phyloP scores from a whole-genome alignment of 2,797 vertebrate species.

The Xerus rutilus region DNA sequence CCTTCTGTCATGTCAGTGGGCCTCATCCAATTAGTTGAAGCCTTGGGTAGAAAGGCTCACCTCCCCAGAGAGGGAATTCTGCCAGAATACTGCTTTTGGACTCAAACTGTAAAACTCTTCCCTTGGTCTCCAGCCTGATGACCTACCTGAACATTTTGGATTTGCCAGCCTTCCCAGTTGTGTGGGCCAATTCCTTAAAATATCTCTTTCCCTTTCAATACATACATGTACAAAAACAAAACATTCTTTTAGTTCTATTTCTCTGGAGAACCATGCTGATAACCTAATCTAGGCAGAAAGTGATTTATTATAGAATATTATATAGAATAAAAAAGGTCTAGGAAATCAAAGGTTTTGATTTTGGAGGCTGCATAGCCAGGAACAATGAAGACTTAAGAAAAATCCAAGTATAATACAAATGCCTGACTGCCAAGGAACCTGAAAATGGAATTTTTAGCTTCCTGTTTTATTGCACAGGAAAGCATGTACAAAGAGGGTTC shows the following conservation, averaged over 20 bases:
- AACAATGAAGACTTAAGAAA: neutral
- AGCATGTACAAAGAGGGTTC: neutral
- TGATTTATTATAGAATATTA: neutral
- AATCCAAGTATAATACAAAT: neutral
- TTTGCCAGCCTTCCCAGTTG: neutral
- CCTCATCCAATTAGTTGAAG: neutral
- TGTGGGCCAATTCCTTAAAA: no score
- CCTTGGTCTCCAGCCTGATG: neutral
- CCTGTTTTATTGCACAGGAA: neutral
- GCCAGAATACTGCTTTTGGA: neutral
- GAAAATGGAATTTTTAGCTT: neutral
- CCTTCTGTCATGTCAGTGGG: neutral
- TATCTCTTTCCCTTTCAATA: neutral
- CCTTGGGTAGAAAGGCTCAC: neutral
- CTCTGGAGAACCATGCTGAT: neutral
- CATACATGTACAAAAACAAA: no score
- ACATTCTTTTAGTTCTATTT: neutral
- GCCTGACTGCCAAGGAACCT: neutral
- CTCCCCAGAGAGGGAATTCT: neutral
- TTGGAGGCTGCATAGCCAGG: neutral
- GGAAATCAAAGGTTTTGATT: neutral
- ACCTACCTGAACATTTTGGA: neutral
- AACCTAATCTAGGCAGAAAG: neutral
- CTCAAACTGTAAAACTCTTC: neutral
- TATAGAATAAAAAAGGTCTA: neutral